Evolutionary conservation across 2,113 vertebrate species (phyloP).

Genomic region (Noctilio leporinus): DNA sequence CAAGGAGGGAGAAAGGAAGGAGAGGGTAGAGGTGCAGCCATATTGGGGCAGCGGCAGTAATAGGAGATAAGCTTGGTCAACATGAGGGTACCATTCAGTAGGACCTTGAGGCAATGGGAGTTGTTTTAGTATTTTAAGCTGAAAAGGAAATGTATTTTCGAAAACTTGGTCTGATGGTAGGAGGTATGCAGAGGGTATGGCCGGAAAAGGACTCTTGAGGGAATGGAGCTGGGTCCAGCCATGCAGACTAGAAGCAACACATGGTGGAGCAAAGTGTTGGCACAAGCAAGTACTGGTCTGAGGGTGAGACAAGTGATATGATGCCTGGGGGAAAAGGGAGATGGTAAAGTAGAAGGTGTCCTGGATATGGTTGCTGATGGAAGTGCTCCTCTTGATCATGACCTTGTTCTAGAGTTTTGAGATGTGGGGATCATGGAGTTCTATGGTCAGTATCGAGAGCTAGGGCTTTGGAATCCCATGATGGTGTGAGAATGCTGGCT

Average conservation of each 20-base stretch:
- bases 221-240: neutral
- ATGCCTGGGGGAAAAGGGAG: neutral
- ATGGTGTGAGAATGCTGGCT: accelerated
- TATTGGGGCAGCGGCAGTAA: neutral
- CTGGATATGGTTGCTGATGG: neutral
- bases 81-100: accelerated
- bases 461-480: neutral
- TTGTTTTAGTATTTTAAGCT: neutral
- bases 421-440: too few relatives aligned
- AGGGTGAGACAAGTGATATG: neutral
- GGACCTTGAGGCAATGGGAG: neutral
- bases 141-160: neutral
- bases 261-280: accelerated
- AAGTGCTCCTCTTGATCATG: accelerated
- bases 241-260: neutral
- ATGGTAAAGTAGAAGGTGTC: accelerated
- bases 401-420: neutral
- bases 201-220: neutral
- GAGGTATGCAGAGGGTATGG: too few relatives aligned
- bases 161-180: neutral
- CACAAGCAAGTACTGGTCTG: neutral
- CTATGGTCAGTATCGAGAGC: neutral
- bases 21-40: accelerated
- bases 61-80: neutral
- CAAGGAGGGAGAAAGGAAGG: neutral